Percentiles rank a stretch among this genome's conserved stretches.
These are phyloP conservation scores for Camponotus floridanus DNA, from an alignment of 1,140 invertebrate species.

Conservation along the genomic window DNA sequence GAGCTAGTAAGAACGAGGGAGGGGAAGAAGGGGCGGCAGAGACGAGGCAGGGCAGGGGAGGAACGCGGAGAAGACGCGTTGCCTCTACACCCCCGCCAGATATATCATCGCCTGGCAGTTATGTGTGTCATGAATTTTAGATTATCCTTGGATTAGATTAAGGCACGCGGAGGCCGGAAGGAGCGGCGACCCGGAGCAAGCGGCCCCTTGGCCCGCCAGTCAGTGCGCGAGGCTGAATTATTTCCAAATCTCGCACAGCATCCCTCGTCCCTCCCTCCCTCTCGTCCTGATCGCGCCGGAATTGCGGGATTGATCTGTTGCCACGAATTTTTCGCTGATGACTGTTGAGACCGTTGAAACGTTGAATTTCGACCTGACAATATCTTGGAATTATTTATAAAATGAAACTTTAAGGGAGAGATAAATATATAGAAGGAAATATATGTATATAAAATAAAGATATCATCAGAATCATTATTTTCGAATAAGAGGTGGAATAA, in stretches of 20 bases:
- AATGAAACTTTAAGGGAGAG: not conserved
- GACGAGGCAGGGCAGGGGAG: constrained; percentile 1
- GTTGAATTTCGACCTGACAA: not conserved
- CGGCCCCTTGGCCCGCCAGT: constrained; percentile 74
- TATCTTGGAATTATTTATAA: not conserved
- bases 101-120: constrained; percentile 86
- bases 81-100: constrained; percentile 80
- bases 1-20: constrained; percentile 24
- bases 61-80: constrained; percentile 65
- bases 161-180: constrained; percentile 75
- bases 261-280: constrained; percentile 12
- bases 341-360: not conserved
- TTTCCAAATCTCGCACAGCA: constrained; percentile 58
- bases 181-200: constrained; percentile 55
- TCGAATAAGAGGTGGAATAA: not conserved
- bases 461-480: not conserved
- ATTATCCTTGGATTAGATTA: constrained; percentile 85
- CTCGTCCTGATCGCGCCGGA: not conserved
- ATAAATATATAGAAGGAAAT: not conserved
- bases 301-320: constrained; percentile 66
- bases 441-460: not conserved
- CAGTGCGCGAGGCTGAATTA: constrained; percentile 61
- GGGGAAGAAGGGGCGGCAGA: not conserved
- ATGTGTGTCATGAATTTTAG: constrained; percentile 86
- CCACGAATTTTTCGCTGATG: constrained; percentile 13